Percentiles rank a stretch among this genome's conserved stretches.
These are phyloP conservation scores for Glyptemys insculpta DNA, from an alignment of 2,797 vertebrate genomes.

Conservation along the genomic window DNA sequence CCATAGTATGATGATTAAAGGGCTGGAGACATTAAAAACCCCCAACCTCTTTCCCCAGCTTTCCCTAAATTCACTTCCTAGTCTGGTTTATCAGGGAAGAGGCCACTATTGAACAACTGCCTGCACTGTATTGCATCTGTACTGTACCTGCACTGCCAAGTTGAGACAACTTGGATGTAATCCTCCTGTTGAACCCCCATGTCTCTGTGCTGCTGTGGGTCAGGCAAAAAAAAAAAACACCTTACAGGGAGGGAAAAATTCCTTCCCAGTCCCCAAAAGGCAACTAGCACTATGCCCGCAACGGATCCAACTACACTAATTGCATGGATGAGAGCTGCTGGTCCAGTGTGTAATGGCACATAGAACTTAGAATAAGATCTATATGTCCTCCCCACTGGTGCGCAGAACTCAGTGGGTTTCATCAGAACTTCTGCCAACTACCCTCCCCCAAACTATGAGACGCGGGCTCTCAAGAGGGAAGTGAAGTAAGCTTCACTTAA, in stretches of 20 bases:
- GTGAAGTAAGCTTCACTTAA: neutral
- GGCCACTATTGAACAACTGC: neutral
- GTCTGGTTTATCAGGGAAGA: neutral
- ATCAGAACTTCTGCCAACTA: neutral
- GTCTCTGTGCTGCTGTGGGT: neutral
- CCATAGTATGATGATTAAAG: neutral
- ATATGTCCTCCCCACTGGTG: neutral
- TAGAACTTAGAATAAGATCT: no score
- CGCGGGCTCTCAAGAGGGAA: neutral
- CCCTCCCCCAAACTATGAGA: neutral
- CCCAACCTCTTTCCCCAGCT: neutral
- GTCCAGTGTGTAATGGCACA: neutral
- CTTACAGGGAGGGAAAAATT: neutral
- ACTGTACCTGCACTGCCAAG: neutral
- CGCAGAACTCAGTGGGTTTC: neutral
- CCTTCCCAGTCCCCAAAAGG: neutral
- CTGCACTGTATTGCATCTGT: neutral
- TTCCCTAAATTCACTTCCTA: neutral
- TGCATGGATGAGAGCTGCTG: neutral
- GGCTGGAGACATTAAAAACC: neutral
- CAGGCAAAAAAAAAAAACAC: neutral
- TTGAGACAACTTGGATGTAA: neutral
- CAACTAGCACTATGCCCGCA: neutral
- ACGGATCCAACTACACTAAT: neutral
- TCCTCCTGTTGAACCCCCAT: neutral